These are phyloP conservation scores for Cynodonichthys magdalenae DNA, from an alignment of 2,797 vertebrate species.

Conservation along the genomic window DNA sequence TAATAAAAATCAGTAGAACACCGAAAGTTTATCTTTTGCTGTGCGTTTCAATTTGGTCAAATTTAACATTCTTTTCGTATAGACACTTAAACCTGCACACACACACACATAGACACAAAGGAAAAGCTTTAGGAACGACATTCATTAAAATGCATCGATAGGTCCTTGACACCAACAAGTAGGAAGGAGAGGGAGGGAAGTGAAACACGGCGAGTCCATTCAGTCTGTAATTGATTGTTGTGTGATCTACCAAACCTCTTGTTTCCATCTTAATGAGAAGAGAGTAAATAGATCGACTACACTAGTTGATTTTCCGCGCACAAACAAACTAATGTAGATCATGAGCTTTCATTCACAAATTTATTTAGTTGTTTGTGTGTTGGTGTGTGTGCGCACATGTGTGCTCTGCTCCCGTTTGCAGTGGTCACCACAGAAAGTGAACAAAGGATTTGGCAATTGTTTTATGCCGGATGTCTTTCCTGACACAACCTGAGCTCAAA, in stretches of 20 bases:
- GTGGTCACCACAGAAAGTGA: neutral
- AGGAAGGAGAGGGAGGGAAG: neutral
- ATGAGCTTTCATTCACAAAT: conserved; percentile 11
- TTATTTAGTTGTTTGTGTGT: neutral
- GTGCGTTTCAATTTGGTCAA: neutral
- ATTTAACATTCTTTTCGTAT: neutral
- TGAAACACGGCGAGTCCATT: conserved; percentile 50
- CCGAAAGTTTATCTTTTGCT: neutral
- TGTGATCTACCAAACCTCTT: conserved; percentile 64
- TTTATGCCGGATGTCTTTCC: too few relatives aligned
- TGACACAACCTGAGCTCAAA: too few relatives aligned
- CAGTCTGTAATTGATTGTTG: conserved; percentile 62
- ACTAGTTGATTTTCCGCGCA: conserved; percentile 8
- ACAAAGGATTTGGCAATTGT: neutral
- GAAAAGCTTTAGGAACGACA: conserved; percentile 17
- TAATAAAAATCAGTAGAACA: too few relatives aligned
- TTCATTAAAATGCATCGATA: conserved; percentile 40
- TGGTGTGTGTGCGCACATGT: too few relatives aligned
- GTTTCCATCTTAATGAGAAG: conserved; percentile 72
- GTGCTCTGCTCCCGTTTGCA: too few relatives aligned
- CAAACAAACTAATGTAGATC: conserved; percentile 4
- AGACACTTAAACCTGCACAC: neutral
- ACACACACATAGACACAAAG: neutral
- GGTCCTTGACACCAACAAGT: conserved; percentile 16
- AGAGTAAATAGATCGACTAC: conserved; percentile 63